Evolutionary conservation across 2,888 invertebrate genomes (phyloP).

Genomic region (Sisyra nigra): DNA sequence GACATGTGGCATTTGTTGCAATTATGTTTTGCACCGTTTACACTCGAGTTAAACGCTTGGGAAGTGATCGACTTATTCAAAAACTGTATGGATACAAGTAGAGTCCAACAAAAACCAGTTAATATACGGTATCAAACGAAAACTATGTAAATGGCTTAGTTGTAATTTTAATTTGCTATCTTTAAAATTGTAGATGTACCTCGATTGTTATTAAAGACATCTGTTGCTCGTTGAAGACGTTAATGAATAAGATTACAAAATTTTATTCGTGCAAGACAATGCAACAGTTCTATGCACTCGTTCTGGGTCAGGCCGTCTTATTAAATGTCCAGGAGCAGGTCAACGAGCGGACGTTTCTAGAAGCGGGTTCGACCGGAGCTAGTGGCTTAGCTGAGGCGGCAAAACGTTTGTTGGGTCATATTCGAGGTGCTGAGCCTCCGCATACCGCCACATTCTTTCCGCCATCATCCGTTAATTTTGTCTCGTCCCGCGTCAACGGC

Average conservation of each 20-base stretch:
- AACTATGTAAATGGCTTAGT: too few relatives aligned
- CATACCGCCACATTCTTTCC: conserved; percentile 2
- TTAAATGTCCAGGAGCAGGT: conserved; percentile 42
- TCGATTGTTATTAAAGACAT: conserved; percentile 45
- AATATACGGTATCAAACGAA: conserved; percentile 44
- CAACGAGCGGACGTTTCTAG: neutral
- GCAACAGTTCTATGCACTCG: conserved; percentile 66
- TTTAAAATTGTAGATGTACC: conserved; percentile 56
- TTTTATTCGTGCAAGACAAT: conserved; percentile 43
- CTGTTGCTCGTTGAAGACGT: conserved; percentile 30
- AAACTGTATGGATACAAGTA: neutral
- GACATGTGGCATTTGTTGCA: neutral
- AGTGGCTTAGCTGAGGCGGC: conserved; percentile 3
- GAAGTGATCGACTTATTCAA: neutral
- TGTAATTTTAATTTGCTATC: too few relatives aligned
- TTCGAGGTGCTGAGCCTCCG: conserved; percentile 1
- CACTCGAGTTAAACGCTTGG: neutral
- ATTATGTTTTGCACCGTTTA: conserved; percentile 1
- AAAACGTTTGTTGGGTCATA: conserved; percentile 3
- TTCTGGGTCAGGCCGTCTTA: conserved; percentile 60
- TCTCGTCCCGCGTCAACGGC: conserved; percentile 13
- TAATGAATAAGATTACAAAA: conserved; percentile 36
- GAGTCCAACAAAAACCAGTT: conserved; percentile 31
- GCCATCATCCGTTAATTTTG: neutral
- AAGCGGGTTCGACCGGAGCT: neutral